These are phyloP conservation scores for Hapalemur alaotrensis DNA, from an alignment of 2,797 vertebrate species.

Conservation along the genomic window DNA sequence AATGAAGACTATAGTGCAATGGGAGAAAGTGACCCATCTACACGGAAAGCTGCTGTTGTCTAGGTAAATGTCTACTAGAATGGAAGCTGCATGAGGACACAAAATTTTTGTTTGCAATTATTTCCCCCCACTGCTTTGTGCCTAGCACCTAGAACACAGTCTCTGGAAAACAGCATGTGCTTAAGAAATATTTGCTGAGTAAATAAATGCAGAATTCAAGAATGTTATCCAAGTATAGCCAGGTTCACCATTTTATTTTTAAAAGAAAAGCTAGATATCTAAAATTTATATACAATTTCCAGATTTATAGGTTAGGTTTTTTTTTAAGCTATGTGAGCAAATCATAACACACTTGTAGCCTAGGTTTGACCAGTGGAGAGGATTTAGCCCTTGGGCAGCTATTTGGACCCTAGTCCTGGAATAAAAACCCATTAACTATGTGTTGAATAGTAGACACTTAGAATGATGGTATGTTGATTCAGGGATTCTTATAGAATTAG, in stretches of 20 bases:
- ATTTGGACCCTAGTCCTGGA: neutral
- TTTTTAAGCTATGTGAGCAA: neutral
- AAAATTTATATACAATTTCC: neutral
- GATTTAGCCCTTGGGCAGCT: neutral
- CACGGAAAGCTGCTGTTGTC: fast-evolving
- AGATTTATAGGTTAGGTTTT: neutral
- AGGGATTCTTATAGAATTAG: neutral
- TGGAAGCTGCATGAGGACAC: neutral
- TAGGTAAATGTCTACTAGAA: neutral
- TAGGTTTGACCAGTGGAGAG: neutral
- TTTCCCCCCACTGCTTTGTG: neutral
- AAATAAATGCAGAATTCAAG: neutral
- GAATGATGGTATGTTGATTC: neutral
- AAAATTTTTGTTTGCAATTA: neutral
- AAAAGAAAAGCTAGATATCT: neutral
- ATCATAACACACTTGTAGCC: neutral
- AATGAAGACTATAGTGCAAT: neutral
- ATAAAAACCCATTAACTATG: neutral
- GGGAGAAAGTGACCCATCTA: neutral
- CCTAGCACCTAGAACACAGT: neutral
- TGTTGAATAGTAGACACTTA: neutral
- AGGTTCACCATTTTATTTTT: neutral
- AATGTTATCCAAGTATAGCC: neutral
- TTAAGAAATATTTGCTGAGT: neutral
- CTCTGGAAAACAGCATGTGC: neutral